Evolutionary conservation across 2,797 vertebrate genomes (phyloP).

Genomic region (Poecilia wingei): DNA sequence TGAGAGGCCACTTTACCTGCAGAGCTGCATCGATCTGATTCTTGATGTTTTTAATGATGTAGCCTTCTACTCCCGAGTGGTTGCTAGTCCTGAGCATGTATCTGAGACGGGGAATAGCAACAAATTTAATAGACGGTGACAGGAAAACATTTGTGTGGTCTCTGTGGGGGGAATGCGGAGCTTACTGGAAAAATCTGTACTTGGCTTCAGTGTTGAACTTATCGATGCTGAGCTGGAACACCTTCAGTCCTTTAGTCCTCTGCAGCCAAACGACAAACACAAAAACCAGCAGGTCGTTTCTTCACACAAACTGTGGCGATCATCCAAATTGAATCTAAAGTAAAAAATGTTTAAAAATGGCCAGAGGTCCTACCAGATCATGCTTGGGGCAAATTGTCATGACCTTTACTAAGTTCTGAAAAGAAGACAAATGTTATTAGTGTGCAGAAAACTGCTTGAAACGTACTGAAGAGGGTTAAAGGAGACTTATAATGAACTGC

Average conservation of each 20-base stretch:
- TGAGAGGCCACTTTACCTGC: slow-evolving; percentile 80
- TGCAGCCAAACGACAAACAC: slow-evolving; percentile 53
- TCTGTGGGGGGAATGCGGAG: background rate
- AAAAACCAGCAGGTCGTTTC: background rate
- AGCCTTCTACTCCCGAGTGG: slow-evolving; percentile 94
- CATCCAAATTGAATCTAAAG: background rate
- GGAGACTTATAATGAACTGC: background rate
- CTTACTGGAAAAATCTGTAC: slow-evolving; percentile 92
- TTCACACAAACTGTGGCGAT: background rate
- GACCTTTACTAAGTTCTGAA: slow-evolving; percentile 90
- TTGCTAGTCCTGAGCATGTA: slow-evolving; percentile 89
- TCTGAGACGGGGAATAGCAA: slow-evolving; percentile 76
- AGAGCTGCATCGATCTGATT: slow-evolving; percentile 88
- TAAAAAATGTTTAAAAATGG: background rate
- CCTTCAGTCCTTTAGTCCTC: slow-evolving; percentile 90
- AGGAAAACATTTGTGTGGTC: background rate
- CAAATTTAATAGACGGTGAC: background rate
- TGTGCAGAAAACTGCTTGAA: background rate
- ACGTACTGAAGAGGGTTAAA: background rate
- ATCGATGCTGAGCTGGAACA: slow-evolving; percentile 92
- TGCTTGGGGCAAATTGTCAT: slow-evolving; percentile 91
- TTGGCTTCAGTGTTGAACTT: slow-evolving; percentile 92
- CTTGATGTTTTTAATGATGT: slow-evolving; percentile 94
- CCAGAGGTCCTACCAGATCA: slow-evolving; percentile 84
- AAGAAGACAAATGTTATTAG: slow-evolving; percentile 9